Base-by-base conservation (phyloP, 2,888 invertebrate genomes). In the Apotomis capreana region DNA sequence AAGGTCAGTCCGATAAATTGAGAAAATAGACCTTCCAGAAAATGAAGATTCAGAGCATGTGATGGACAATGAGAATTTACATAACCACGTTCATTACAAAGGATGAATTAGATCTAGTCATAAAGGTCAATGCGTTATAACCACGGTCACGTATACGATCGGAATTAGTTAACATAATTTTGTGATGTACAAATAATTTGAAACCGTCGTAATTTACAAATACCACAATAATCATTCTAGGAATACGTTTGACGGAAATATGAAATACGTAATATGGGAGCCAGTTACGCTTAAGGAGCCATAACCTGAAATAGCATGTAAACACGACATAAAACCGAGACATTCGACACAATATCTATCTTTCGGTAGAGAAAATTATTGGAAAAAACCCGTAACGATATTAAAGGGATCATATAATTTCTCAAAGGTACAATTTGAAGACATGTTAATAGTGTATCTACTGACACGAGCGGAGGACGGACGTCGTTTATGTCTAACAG, bases 251-350 rank as follows among this genome's bases (percentile, higher is more conserved):
- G 26, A 26, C 3, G 36, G 49, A 12, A 46, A 49, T 9, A 49
- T 49, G 9, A 49, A 36, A 2, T 26, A 36, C 49, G n/a, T 62
- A n/a, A n/a, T n/a, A 62, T 62, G 49, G 1, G 5, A n/a, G n/a
- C 12, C 6, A 51, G 36, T 62, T 51, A 52, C 37, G 36, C 51
- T 37, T 9, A 37, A 51, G 49, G 37, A 62, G 62, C n/a, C n/a
- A 62, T 51, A 62, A 51, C 51, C 51, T 9, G 36, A 8, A 59
- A 59, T 44, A 36, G n/a, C 49, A 36, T 52, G 51, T 62, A 62
- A 62, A 52, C 62, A 62, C 51, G 5, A 52, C 62, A 62, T 62
- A 52, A 62, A 52, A 26, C 26, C 15, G 13, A 46, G 6, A 36
- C 46, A 26, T 46, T 61, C 13, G 44, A 13, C 13, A 36, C 4